Evolutionary conservation across 2,888 invertebrate genomes (phyloP), one percentile per base, ranked within the genome.

Genomic region (Myathropa florea): DNA sequence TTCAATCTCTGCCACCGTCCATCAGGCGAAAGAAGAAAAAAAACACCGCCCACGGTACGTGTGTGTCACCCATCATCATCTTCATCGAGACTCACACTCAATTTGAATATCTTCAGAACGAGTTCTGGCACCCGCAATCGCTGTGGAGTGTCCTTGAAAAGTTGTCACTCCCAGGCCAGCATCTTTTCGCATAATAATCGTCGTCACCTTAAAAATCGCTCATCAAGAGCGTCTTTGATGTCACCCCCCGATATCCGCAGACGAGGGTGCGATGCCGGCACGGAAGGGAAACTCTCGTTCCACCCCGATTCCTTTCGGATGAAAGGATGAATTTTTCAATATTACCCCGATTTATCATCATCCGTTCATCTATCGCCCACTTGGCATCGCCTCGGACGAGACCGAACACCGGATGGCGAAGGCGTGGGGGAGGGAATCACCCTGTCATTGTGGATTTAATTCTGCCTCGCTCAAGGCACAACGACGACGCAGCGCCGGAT

Each of bases 311-410:
- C 61, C 59, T 33, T 33, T 61, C 82, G 75, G 60, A 63, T 73
- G 72, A 72, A 82, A 72, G 63, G 73, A 86, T 83, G 78, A 77
- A 79, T 83, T 75, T 86, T 86, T 83, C 83, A 86, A 86, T 86
- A 86, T 86, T 83, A 86, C 71, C 86, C 78, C 83, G 86, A 86
- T 86, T 86, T 83, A 86, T 86, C 86, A 78, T 82, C 82, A 85
- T 85, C 77, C 72, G 81, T 82, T 81, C 85, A 85, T 81, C 85
- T 46, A 78, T 70, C 82, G 65, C 78, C 75, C 83, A 73, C 73
- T 86, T 79, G 83, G 83, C 57, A 68, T 78, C 73, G 82, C 59
- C 70, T 73, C 60, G 39, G 39, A 3, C 39, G 39, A 12, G 33
- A n/a, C n/a, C n/a, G n/a, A n/a, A n/a, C 12, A 39, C 21, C 14